Evolutionary conservation across 2,888 invertebrate genomes (phyloP).

Genomic region (Caenorhabditis sp.): DNA sequence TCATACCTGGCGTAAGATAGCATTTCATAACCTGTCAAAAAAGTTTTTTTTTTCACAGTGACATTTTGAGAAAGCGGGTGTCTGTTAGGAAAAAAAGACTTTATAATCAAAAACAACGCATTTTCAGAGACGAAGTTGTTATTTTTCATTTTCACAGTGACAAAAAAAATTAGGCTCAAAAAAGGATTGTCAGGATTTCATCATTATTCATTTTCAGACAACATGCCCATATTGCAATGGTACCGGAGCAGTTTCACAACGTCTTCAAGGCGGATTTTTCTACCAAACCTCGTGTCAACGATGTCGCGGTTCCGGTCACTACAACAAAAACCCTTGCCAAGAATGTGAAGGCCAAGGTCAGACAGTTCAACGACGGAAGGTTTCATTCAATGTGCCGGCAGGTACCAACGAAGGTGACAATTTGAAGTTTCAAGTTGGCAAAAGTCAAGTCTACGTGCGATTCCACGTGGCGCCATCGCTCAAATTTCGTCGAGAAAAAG

Average conservation of each 20-base stretch:
- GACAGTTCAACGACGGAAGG: constrained; percentile 82
- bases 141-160: no score
- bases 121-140: no score
- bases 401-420: constrained; percentile 95
- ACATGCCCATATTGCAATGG: constrained; percentile 93
- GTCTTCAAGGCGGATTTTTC: constrained; percentile 74
- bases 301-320: constrained; percentile 88
- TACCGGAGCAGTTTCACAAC: constrained; percentile 83
- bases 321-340: constrained; percentile 78
- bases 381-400: constrained; percentile 92
- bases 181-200: no score
- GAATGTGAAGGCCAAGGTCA: constrained; percentile 92
- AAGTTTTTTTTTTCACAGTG: no score
- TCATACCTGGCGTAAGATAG: no score
- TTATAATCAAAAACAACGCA: no score
- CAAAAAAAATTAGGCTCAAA: no score
- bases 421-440: constrained; percentile 89
- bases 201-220: constrained; percentile 71
- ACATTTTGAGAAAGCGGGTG: no score
- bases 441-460: constrained; percentile 66
- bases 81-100: no score
- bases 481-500: constrained; percentile 89
- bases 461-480: constrained; percentile 70
- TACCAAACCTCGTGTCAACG: constrained; percentile 71
- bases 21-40: no score